Evolutionary conservation across 2,113 vertebrate species (phyloP), one percentile per base, ranked within the genome.

Genomic region (Phoxinus phoxinus): DNA sequence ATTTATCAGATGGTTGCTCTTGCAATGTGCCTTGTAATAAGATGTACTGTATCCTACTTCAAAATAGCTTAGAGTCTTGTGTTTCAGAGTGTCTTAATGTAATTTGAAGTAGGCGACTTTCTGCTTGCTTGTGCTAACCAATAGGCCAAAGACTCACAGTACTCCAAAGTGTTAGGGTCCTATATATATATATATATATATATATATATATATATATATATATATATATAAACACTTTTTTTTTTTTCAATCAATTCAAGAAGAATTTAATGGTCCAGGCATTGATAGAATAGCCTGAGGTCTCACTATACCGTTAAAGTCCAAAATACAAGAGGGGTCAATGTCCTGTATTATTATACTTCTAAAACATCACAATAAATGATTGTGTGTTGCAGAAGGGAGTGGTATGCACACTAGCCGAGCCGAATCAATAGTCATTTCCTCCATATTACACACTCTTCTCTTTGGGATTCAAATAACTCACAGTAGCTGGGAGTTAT

Each of bases 401-500:
- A 67, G 53, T 37, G 27, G 79, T 51, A 21, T 81, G 44, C 79
- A 81, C 61, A 69, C 79, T 69, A 81, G 27, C 19, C 27, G 4
- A 30, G 25, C 27, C n/a, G 27, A 88, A 87, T 88, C 88, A 81
- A 88, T 88, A 86, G 53, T 71, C 71, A 73, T 86, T 86, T 87
- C 75, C 81, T 78, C 6, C 58, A 81, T 59, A 81, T 75, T 71
- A 90, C 72, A 13, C 65, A 56, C 2, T 48, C 30, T 76, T 83
- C 75, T 83, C 81, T 53, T 48, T 86, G 83, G 84, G 84, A 79
- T 58, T 61, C 51, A 77, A 63, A 59, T 84, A 59, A 78, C 32
- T 79, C 78, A 25, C 51, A 23, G 37, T 27, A 79, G 76, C 51
- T 61, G 80, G 87, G 80, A 75, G 71, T 84, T 75, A 85, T 87